These are phyloP conservation scores for Gallinago jamesoni DNA, from an alignment of 2,113 vertebrate species.

Conservation along the genomic window DNA sequence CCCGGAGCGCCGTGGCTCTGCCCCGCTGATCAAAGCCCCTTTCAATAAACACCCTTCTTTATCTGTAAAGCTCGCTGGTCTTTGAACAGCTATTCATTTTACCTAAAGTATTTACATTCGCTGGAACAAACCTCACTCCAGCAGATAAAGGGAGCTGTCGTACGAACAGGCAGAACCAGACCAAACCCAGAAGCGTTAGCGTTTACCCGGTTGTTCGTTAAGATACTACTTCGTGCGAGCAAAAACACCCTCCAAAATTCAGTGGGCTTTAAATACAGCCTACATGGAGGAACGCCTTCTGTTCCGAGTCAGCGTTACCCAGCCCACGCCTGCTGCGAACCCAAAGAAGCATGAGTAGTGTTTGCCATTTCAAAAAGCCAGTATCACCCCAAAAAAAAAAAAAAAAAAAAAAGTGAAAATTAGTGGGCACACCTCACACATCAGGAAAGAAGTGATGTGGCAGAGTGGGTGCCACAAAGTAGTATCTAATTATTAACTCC, in stretches of 20 bases:
- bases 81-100: conserved; percentile 70
- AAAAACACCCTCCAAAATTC: conserved; percentile 47
- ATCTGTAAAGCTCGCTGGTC: conserved; percentile 68
- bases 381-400: conserved; percentile 21
- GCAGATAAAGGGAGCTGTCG: conserved; percentile 26
- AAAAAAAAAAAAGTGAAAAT: conserved; percentile 49
- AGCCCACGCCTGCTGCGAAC: conserved; percentile 43
- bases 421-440: conserved; percentile 27
- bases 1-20: conserved; percentile 48
- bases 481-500: conserved; percentile 52
- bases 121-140: conserved; percentile 56
- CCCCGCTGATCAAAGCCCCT: conserved; percentile 72
- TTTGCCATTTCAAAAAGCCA: conserved; percentile 55
- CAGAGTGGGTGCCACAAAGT: conserved; percentile 43
- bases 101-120: conserved; percentile 69
- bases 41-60: conserved; percentile 71
- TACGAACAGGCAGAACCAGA: conserved; percentile 26
- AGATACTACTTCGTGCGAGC: conserved; percentile 15
- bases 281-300: conserved; percentile 48
- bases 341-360: conserved; percentile 43
- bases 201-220: conserved; percentile 38
- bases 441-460: conserved; percentile 28
- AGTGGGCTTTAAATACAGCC: conserved; percentile 55
- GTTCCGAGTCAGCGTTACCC: conserved; percentile 30
- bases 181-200: conserved; percentile 7